phyloP scores from a whole-genome alignment of 64 coral and sea anemone genomes.

The Pocillopora damicornis region DNA sequence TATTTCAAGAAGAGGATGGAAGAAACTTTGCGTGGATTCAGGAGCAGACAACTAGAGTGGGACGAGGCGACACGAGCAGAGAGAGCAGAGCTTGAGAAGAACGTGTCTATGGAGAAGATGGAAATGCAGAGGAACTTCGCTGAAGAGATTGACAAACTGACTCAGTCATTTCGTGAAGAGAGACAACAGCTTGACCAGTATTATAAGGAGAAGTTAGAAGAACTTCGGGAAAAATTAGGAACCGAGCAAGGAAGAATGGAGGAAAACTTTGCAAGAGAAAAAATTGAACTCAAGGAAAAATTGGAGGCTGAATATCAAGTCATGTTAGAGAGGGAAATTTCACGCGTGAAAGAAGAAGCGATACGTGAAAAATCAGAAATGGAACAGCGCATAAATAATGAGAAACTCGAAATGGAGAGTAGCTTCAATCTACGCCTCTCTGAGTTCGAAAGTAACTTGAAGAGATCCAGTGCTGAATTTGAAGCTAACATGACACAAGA shows the following conservation, averaged over 20 bases:
- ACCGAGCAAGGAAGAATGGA: slow-evolving; percentile 57
- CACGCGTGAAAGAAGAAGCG: slow-evolving; percentile 44
- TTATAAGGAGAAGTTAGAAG: slow-evolving; percentile 76
- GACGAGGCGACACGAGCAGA: slow-evolving; percentile 67
- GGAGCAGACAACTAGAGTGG: slow-evolving; percentile 54
- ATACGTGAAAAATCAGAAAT: slow-evolving; percentile 16
- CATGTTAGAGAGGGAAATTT: slow-evolving; percentile 43
- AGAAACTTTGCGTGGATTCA: slow-evolving; percentile 47
- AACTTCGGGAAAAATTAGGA: slow-evolving; percentile 45
- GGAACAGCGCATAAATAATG: slow-evolving; percentile 36
- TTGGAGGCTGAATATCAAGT: slow-evolving; percentile 71
- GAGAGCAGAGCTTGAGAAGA: slow-evolving; percentile 59
- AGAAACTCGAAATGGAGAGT: slow-evolving; percentile 70
- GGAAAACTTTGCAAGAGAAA: slow-evolving; percentile 59
- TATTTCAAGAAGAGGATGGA: slow-evolving; percentile 88
- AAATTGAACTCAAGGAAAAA: slow-evolving; percentile 63
- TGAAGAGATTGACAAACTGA: slow-evolving; percentile 77
- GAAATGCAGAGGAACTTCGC: slow-evolving; percentile 89
- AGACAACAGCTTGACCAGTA: slow-evolving; percentile 64
- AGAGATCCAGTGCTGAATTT: slow-evolving; percentile 56
- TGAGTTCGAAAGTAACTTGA: slow-evolving; percentile 49
- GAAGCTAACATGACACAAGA: slow-evolving; percentile 52
- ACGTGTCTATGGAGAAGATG: slow-evolving; percentile 69
- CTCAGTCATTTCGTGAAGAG: slow-evolving; percentile 79
- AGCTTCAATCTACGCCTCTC: slow-evolving; percentile 44